These are phyloP conservation scores for Pseudobourletiella spinata DNA, from an alignment of 1,140 invertebrate genomes.

Conservation along the genomic window DNA sequence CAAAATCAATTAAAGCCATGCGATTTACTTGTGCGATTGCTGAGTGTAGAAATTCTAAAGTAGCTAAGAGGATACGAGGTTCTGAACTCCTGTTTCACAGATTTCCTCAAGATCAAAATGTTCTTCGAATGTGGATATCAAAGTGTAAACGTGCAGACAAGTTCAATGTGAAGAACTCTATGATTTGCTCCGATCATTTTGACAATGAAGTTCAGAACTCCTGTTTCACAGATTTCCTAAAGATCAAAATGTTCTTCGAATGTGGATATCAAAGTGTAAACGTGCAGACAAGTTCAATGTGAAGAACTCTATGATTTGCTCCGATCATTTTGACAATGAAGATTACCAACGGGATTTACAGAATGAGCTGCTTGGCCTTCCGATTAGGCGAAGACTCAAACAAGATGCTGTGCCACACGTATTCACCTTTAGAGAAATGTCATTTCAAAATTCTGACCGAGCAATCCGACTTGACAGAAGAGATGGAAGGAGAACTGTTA, in stretches of 20 bases:
- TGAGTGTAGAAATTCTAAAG: constrained; percentile 1
- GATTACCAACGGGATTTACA: constrained; percentile 21
- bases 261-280: constrained; percentile 18
- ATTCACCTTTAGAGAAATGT: background rate
- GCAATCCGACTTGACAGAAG: too few species aligned
- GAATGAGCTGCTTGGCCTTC: constrained; percentile 21
- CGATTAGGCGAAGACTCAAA: constrained; percentile 7
- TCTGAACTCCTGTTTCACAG: constrained; percentile 2
- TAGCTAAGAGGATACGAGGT: background rate
- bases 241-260: background rate
- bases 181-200: constrained; percentile 23
- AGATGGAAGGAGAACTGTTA: too few species aligned
- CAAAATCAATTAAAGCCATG: too few species aligned
- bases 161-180: constrained; percentile 6
- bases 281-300: constrained; percentile 8
- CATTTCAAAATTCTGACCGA: too few species aligned
- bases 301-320: constrained; percentile 9
- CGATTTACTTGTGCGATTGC: constrained; percentile 12
- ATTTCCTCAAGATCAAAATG: constrained; percentile 7
- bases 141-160: constrained; percentile 10
- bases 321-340: constrained; percentile 16
- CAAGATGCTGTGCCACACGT: background rate
- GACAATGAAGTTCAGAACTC: background rate
- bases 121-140: constrained; percentile 11
- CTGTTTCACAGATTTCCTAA: constrained; percentile 19